Evolutionary conservation across 2,113 vertebrate genomes (phyloP), one percentile per base, ranked within the genome.

Genomic region (Procavia capensis): DNA sequence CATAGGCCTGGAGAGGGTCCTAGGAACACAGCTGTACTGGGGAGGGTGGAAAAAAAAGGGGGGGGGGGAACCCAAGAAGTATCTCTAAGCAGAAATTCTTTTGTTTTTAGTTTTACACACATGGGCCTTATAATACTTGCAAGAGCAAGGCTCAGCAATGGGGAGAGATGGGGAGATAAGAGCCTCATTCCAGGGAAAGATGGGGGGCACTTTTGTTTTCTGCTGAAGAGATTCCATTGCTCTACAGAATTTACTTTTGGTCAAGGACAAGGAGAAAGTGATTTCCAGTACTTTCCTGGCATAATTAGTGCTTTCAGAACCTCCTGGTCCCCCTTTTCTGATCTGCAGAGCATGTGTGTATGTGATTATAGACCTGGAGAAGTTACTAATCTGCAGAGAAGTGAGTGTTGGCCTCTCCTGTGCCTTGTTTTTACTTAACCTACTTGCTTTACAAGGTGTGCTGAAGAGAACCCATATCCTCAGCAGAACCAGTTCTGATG

Each of bases 101-200:
- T 96, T 97, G 94, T 91, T 98, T 97, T 96, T 88, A 96, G 96
- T 98, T 96, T 95, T 78, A 45, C 82, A 93, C 96, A 96, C 95
- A 91, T 95, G 96, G 95, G 94, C 72, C 79, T 95, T 93, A 80
- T 97, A 95, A 92, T 41, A 75, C 82, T 88, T 54, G 50, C 57
- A 95, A 87, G 80, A 92, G 74, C 59, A 41, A 50, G 87, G 27
- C 70, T 95, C 74, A 50, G 84, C 17, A 9, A 2, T 75, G 91
- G 41, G 76, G 88, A 72, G 36, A 96, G 94, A 95, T 93, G 83
- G 50, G 2, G 85, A 78, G 95, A 95, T 97, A 95, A 85, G 70
- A 41, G 39, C 50, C 75, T 54, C 36, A 54, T 34, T 50, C 29
- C 70, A 0, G 3, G 57, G 45, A 63, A 85, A 80, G 72, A 87